These are phyloP conservation scores for Numida meleagris DNA, from an alignment of 2,113 vertebrate genomes.

Conservation along the genomic window DNA sequence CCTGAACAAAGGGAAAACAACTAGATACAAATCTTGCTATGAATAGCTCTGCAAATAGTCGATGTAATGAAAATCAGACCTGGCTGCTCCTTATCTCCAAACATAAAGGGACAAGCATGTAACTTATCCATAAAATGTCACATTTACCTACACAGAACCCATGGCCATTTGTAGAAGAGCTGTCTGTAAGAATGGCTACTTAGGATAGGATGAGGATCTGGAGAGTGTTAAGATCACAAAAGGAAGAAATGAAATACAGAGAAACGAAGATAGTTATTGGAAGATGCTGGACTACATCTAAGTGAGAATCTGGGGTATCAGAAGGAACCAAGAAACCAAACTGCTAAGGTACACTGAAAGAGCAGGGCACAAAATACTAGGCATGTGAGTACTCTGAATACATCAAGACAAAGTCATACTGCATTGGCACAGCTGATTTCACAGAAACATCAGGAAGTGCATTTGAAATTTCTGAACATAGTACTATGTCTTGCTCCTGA, in stretches of 20 bases:
- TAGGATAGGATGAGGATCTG: background rate
- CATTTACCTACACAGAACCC: background rate
- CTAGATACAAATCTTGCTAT: background rate
- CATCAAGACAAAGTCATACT: background rate
- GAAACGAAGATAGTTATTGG: background rate
- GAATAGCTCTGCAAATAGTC: background rate
- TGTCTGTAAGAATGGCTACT: background rate
- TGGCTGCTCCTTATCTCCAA: background rate
- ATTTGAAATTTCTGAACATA: background rate
- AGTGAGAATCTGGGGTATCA: background rate
- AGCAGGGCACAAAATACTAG: background rate
- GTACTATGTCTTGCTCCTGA: background rate
- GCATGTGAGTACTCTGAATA: background rate
- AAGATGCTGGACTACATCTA: background rate
- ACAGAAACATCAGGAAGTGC: background rate
- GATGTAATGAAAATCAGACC: background rate
- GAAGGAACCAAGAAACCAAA: constrained; percentile 5
- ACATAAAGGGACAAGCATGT: background rate
- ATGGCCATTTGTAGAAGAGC: background rate
- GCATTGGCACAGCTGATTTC: background rate
- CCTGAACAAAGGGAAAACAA: constrained; percentile 13
- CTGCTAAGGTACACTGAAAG: background rate
- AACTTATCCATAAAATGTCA: constrained; percentile 32
- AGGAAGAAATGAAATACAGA: background rate
- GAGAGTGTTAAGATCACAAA: background rate